Conservation (phyloP, 2,888 invertebrate species). For the Minunthozetes semirufus region DNA sequence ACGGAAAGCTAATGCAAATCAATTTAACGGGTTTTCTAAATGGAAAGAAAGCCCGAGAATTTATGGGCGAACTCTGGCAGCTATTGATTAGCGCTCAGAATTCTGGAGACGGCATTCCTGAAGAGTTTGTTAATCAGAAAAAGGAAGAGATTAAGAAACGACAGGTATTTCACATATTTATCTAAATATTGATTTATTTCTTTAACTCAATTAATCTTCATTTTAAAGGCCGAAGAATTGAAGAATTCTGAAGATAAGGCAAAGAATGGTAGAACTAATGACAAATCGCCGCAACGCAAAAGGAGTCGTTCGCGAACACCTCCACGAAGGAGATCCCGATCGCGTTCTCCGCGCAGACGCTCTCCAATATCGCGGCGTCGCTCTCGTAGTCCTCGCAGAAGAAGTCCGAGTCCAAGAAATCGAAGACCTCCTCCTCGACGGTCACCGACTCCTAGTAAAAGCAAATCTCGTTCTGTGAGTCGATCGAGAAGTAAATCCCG, state of each 20-base stretch:
- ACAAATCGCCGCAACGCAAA: background rate
- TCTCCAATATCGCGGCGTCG: constrained; percentile 38
- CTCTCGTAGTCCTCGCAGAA: constrained; percentile 23
- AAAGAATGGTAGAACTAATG: background rate
- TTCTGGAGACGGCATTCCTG: constrained; percentile 89
- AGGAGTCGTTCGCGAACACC: constrained; percentile 38
- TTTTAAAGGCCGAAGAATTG: background rate
- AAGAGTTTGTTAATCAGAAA: constrained; percentile 86
- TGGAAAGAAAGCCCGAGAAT: constrained; percentile 91
- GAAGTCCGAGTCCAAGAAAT: constrained; percentile 35
- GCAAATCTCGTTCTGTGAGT: constrained; percentile 32
- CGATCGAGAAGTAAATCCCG: constrained; percentile 40
- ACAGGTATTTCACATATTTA: constrained; percentile 53
- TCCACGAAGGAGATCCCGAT: constrained; percentile 39
- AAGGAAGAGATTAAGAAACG: constrained; percentile 90
- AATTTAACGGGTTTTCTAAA: constrained; percentile 98
- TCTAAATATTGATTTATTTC: background rate
- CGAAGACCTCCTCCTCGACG: constrained; percentile 28
- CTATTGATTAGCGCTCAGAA: constrained; percentile 89
- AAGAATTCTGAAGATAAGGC: constrained; percentile 6
- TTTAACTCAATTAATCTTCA: background rate
- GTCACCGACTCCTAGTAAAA: constrained; percentile 34
- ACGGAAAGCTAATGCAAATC: constrained; percentile 98
- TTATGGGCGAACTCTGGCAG: constrained; percentile 97
- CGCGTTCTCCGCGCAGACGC: constrained; percentile 40